Base-by-base conservation (phyloP, 2,888 invertebrate genomes). In the Hololepta plana region DNA sequence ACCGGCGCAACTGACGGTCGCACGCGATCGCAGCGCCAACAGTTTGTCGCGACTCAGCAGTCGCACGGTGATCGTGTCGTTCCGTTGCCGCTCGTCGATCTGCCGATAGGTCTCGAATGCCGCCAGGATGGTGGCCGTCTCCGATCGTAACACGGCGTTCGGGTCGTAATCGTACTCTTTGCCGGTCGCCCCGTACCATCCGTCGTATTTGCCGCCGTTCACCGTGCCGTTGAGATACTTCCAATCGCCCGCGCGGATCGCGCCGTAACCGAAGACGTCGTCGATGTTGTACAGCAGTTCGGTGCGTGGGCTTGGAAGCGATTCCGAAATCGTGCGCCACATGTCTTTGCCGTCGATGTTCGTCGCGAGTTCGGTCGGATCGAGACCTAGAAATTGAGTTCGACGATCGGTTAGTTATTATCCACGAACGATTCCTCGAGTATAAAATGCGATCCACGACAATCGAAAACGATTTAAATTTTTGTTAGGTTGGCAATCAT, bases 261-360 rank as follows among this genome's bases (percentile, higher is more conserved):
- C 62, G 2, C 62, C 64, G 35, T 66, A 69, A 35, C 65, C 62
- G 2, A 37, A 46, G 6, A 55, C 46, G 21, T 64, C 60, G 31
- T 71, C 68, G 20, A 71, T 55, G 35, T 67, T 62, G 36, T 71
- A 50, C 2, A 72, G 43, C 2, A 71, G 52, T 40, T 71, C 69
- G 23, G 53, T 58, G 24, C 70, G 57, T 34, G 60, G 32, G 55
- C 62, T 46, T 13, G 45, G 41, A 11, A 35, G 34, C 19, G 58
- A 58, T 34, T 57, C 50, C 12, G 52, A 53, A 22, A 70, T 52
- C 3, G 59, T 46, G 14, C 55, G 46, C 58, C 66, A 64, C 41
- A 61, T 51, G 34, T 62, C 52, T 15, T 51, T 38, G 3, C 64
- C 64, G 41, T 74, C 72, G 29, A 73, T 64, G 35, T 59, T 55